phyloP scores from a whole-genome alignment of 2,888 invertebrate species.

The Stratiomys singularior region DNA sequence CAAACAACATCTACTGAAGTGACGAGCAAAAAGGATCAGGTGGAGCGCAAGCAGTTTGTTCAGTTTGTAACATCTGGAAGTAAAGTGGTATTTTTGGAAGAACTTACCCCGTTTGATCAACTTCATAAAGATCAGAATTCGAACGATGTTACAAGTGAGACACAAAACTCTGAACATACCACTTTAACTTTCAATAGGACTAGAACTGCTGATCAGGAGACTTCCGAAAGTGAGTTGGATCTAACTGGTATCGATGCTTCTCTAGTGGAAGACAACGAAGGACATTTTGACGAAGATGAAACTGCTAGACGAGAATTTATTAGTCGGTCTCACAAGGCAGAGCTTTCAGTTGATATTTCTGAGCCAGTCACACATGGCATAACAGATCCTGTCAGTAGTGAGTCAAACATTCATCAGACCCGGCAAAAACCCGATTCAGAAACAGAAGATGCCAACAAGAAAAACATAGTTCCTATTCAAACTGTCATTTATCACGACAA shows the following conservation, averaged over 20 bases:
- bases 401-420: constrained; percentile 59
- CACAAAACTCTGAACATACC: background rate
- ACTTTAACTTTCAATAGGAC: background rate
- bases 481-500: constrained; percentile 67
- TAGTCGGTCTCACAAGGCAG: constrained; percentile 70
- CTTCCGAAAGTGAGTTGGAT: constrained; percentile 28
- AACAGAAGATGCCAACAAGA: constrained; percentile 58
- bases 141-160: constrained; percentile 19
- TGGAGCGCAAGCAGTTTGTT: constrained; percentile 57
- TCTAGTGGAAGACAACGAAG: constrained; percentile 48
- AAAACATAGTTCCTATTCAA: constrained; percentile 67
- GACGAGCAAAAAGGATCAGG: background rate
- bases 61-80: constrained; percentile 62
- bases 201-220: constrained; percentile 14
- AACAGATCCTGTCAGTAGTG: constrained; percentile 60
- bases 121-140: constrained; percentile 25
- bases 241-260: constrained; percentile 16
- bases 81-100: constrained; percentile 62
- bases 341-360: constrained; percentile 70
- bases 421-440: constrained; percentile 61
- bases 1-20: background rate
- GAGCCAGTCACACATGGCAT: constrained; percentile 66
- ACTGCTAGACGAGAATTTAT: constrained; percentile 56
- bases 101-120: constrained; percentile 50
- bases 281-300: constrained; percentile 31